Conservation (phyloP, 2,888 invertebrate genomes). For the Trissolcus brochymenae region DNA sequence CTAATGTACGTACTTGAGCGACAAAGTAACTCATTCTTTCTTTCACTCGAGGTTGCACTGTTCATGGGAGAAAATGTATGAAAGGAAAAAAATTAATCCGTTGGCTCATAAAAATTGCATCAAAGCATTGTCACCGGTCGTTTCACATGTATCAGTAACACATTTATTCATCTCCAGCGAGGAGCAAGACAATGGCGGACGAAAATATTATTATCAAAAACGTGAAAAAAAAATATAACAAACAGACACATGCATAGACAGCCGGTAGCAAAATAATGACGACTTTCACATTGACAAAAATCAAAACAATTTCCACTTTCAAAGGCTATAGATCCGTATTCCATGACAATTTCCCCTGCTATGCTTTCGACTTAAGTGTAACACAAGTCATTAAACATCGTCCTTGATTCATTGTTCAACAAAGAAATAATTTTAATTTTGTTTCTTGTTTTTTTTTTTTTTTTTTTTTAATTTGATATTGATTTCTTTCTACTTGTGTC, state of each 20-base stretch:
- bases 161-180: slow-evolving; percentile 23
- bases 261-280: slow-evolving; percentile 12
- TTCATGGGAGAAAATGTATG: slow-evolving; percentile 30
- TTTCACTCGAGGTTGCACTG: slow-evolving; percentile 38
- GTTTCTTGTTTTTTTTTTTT: too few relatives aligned
- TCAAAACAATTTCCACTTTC: slow-evolving; percentile 23
- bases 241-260: too few relatives aligned
- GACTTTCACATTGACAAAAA: slow-evolving; percentile 39
- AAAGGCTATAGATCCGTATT: slow-evolving; percentile 9
- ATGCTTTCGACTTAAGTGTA: slow-evolving; percentile 15
- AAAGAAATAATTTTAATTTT: too few relatives aligned
- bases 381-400: slow-evolving; percentile 13
- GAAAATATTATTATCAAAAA: slow-evolving; percentile 39
- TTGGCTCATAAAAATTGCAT: slow-evolving; percentile 39
- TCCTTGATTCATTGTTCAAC: slow-evolving; percentile 15
- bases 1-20: slow-evolving; percentile 13
- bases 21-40: slow-evolving; percentile 31
- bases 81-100: slow-evolving; percentile 30
- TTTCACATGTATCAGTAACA: slow-evolving; percentile 28
- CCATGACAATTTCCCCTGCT: slow-evolving; percentile 13
- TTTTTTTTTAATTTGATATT: too few relatives aligned
- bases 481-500: too few relatives aligned
- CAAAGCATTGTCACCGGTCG: slow-evolving; percentile 21
- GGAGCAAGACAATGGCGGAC: slow-evolving; percentile 31
- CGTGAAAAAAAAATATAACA: slow-evolving; percentile 13